Evolutionary conservation across 2,797 vertebrate species (phyloP), one percentile per base, ranked within the genome.

Genomic region (Ambastaia sidthimunki): DNA sequence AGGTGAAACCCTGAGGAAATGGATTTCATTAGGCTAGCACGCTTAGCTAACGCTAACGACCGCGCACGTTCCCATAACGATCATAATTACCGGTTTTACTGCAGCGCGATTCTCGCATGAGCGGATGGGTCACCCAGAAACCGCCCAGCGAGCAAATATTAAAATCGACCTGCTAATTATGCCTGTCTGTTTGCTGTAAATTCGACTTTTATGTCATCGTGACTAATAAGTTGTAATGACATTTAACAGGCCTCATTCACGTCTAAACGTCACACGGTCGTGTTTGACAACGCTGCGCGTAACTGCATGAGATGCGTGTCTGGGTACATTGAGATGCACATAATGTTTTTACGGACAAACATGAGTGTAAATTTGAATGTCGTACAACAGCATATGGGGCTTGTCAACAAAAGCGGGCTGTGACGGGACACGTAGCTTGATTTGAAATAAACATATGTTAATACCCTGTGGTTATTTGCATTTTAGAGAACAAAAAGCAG

Each of bases 1-100:
- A 76, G 16, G 86, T 92, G 90, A 91, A 91, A 88, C 89, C 75
- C 83, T 83, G 88, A 85, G 81, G 85, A 28, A 90, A 89, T 84
- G 68, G 88, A 91, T 93, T 91, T 91, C 91, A 94, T 93, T 93
- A 92, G 86, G 78, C 75, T 18, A 48, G 82, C 89, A 82, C 78
- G 87, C 83, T 75, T 85, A 28, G 10, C 41, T 72, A 75, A 83
- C 59, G 81, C 88, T 92, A 90, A 91, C 81, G 86, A 90, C 88
- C 84, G 80, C 86, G 83, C 85, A 21, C 65, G 1, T 0, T 23
- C 87, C 92, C 89, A 91, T 93, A 91, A 93, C 80, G 76, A 87
- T 89, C 47, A 54, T 57, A 71, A 84, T 76, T 41, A 70, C 54
- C 31, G 19, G n/a, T 60, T 69, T 83, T 80, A 74, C 68, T 70